Evolutionary conservation across 2,797 vertebrate genomes (phyloP).

Genomic region (Meda fulgida): DNA sequence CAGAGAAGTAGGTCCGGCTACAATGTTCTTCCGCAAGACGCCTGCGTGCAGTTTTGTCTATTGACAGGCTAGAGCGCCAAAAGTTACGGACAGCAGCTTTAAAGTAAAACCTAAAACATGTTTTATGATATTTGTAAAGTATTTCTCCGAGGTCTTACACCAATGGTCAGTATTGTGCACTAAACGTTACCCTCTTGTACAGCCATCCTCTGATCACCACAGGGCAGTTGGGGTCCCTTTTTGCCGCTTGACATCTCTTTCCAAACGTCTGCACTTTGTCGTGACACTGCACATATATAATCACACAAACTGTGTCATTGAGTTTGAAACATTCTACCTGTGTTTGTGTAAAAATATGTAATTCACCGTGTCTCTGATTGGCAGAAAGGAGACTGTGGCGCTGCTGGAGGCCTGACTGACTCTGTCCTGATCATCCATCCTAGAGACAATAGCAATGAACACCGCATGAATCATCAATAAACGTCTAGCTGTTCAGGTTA

Average conservation of each 20-base stretch:
- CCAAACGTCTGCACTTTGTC: slow-evolving; percentile 87
- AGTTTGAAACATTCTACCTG: neutral
- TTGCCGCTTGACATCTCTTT: slow-evolving; percentile 84
- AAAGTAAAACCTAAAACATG: neutral
- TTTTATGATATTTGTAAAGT: neutral
- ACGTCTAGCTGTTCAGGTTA: slow-evolving; percentile 4
- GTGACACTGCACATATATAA: slow-evolving; percentile 43
- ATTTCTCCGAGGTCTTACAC: neutral
- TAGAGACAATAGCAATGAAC: slow-evolving; percentile 51
- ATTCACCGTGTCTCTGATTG: slow-evolving; percentile 76
- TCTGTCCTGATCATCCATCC: slow-evolving; percentile 86
- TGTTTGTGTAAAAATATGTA: neutral
- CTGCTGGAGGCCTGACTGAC: slow-evolving; percentile 86
- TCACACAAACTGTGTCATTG: slow-evolving; percentile 13
- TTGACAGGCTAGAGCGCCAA: too few species aligned
- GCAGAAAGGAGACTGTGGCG: slow-evolving; percentile 83
- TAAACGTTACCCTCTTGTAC: slow-evolving; percentile 83
- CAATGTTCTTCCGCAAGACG: too few species aligned
- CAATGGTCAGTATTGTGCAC: neutral
- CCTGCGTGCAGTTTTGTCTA: too few species aligned
- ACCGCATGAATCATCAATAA: neutral
- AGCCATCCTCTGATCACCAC: slow-evolving; percentile 93
- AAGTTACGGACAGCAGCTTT: too few species aligned
- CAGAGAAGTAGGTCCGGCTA: too few species aligned
- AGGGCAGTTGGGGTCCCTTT: slow-evolving; percentile 86